A percentile compares a stretch with the other conserved stretches of the same genome.
Conservation (phyloP, 1,140 invertebrate species). For the Calliphora vicina region DNA sequence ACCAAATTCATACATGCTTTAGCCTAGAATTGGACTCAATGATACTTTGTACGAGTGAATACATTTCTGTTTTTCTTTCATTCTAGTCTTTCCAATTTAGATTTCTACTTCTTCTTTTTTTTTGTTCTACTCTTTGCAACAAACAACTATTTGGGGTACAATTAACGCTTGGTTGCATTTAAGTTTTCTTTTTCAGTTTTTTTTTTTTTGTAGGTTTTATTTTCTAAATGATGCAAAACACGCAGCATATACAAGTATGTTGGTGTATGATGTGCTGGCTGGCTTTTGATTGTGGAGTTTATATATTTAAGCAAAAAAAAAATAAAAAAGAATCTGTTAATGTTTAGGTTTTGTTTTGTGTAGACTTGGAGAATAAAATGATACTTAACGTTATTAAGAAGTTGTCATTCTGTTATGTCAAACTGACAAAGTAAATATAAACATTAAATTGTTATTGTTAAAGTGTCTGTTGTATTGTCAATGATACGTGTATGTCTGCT, state of each 20-base stretch:
- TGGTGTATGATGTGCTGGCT: not conserved
- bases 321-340: too few species aligned
- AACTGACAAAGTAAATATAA: slow-evolving; percentile 4
- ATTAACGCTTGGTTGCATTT: slow-evolving; percentile 13
- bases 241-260: not conserved
- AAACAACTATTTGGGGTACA: slow-evolving; percentile 14
- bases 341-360: too few species aligned
- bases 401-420: not conserved
- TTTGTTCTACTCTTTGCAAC: not conserved
- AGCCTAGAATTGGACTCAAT: slow-evolving; percentile 1
- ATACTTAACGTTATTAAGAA: not conserved
- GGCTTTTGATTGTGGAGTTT: not conserved
- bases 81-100: not conserved
- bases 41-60: not conserved
- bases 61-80: not conserved
- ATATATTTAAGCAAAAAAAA: too few species aligned
- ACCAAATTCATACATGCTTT: not conserved
- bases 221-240: not conserved
- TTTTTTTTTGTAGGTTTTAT: not conserved
- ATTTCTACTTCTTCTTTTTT: too few species aligned
- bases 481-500: not conserved
- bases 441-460: not conserved
- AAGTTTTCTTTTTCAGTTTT: not conserved
- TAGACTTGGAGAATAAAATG: not conserved
- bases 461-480: not conserved